Evolutionary conservation across 1,140 invertebrate genomes (phyloP), one percentile per base, ranked within the genome.

Genomic region (Tyrophagus putrescentiae): DNA sequence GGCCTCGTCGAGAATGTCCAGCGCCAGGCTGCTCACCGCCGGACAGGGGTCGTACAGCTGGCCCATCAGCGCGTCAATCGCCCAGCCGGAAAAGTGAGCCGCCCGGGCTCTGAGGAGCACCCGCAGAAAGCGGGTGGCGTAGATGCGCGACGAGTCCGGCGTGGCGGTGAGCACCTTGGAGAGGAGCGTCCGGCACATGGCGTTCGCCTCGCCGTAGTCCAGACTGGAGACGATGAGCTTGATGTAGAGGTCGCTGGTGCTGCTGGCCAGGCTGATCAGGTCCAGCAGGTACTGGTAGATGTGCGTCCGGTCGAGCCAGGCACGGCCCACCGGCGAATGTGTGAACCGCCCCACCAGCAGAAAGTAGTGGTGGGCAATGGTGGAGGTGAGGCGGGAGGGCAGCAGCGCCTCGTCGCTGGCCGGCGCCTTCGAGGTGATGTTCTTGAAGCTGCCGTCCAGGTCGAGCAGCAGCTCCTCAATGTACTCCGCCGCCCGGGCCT

Each of bases 321-420:
- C 77, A 29, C 82, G 75, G 1, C 89, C 90, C 50, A 79, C 78
- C 36, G 76, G 73, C n/a, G 79, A 80, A 48, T 82, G 81, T 61
- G 83, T 87, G 57, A 95, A 75, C 63, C 85, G 82, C 1, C 91
- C 92, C 52, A 96, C 80, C 67, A 93, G 87, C 1, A 96, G 74
- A 70, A 96, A 97, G 74, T 96, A 96, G 71, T 85, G 84, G 70
- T 93, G 88, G 70, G 85, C 87, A 69, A 89, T 83, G 4, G 87
- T 91, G 63, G 82, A 87, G 52, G 80, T 78, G 75, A 96, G 81
- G 69, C 87, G 84, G 61, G 83, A 80, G 0, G 89, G 88, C 71
- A 86, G 91, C 62, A 96, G 85, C 0, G 92, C 72, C 64, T 85
- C 87, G 69, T 93, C 86, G 67, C 89, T 84, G 0, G 85, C 83